Evolutionary conservation across 2,888 invertebrate genomes (phyloP), one percentile per base, ranked within the genome.

Genomic region (Cepaea hortensis): DNA sequence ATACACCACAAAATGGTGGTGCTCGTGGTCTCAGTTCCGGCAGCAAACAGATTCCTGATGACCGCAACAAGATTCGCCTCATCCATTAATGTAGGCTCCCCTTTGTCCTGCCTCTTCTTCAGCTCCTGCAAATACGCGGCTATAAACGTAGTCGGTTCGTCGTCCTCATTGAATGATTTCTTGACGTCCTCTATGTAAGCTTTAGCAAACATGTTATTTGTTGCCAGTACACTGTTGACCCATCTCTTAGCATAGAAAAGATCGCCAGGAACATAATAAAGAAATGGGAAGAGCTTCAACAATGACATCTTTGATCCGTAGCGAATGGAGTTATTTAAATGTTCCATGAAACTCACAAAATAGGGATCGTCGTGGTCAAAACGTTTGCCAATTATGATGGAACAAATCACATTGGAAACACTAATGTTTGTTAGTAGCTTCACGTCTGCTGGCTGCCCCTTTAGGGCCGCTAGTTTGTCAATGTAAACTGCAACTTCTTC

Each of bases 11-110:
- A 23, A 9, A 50, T 79, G 1, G 79, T 79, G 13, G 79, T 79
- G 55, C 79, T 79, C 9, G 79, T 79, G 20, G 79, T 79, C 20
- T 79, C 79, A 18, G 79, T 79, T n/a, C 79, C 79, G 5, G 79
- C 79, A 3, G 23, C 3, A 50, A 79, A 79, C 13, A 79, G 79
- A 50, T 79, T 79, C 23, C 79, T 79, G 79, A 79, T 79, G 23
- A 79, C 20, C 35, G 79, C 50, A 15, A 50, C 61, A 4, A 79
- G 46, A n/a, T 79, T 79, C 20, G 13, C 50, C 13, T 61, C 55
- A 50, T 79, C 79, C 50, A 79, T 50, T 18, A 55, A 20, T 20
- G 79, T 79, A 4, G 50, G 15, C 9, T 55, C 61, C 48, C 61
- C 55, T 15, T 18, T 50, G n/a, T 55, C 61, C 48, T 79, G 18